Percentiles rank a stretch among this genome's conserved stretches.
phyloP scores from a whole-genome alignment of 2,888 invertebrate genomes.

The Brachynemurus nebulosus region DNA sequence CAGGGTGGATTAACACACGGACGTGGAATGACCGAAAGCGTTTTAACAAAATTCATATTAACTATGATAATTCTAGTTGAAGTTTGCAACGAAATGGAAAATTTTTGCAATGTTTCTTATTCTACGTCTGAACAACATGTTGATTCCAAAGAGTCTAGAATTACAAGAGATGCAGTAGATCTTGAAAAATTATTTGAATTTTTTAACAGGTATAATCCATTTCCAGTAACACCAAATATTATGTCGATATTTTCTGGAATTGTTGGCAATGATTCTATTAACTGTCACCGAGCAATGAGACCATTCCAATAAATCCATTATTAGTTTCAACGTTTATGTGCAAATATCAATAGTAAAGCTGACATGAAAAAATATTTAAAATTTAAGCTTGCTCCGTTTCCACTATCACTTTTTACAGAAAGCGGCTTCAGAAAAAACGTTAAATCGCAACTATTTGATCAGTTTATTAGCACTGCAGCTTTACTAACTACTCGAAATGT shows the following conservation, averaged over 20 bases:
- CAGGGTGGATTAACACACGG: conserved; percentile 20
- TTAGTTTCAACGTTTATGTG: background rate
- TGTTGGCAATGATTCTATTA: conserved; percentile 15
- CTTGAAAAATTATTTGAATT: conserved; percentile 19
- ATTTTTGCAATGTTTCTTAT: conserved; percentile 19
- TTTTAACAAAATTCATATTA: conserved; percentile 20
- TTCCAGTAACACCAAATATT: conserved; percentile 21
- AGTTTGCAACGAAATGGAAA: conserved; percentile 19
- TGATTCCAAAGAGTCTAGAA: conserved; percentile 20
- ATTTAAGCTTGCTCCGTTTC: background rate
- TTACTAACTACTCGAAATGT: background rate
- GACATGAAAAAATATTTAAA: background rate
- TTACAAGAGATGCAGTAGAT: conserved; percentile 23
- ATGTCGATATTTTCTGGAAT: conserved; percentile 22
- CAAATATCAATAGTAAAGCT: background rate
- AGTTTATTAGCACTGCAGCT: background rate
- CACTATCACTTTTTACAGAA: background rate
- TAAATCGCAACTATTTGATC: background rate
- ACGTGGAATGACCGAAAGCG: conserved; percentile 21
- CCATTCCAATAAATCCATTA: background rate
- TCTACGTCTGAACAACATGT: conserved; percentile 23
- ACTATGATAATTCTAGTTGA: conserved; percentile 19
- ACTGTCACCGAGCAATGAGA: background rate
- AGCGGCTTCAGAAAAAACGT: background rate
- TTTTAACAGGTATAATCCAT: conserved; percentile 22